Evolutionary conservation across 2,113 vertebrate genomes (phyloP), one percentile per base, ranked within the genome.

Genomic region (Mormoops blainvillei): DNA sequence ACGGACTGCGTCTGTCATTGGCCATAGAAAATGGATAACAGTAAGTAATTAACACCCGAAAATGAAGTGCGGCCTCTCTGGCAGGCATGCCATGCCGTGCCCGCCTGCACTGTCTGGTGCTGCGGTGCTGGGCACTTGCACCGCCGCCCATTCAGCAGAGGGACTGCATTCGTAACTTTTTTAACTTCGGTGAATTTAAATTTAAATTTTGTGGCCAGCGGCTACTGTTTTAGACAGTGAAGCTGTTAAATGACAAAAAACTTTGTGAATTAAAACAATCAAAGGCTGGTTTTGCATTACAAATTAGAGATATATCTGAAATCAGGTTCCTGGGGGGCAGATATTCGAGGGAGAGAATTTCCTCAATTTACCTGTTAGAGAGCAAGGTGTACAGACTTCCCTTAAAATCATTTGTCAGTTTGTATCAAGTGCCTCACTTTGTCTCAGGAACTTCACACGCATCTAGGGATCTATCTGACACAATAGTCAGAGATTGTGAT

Each of bases 41-140:
- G 7, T 3, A 31, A 28, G 26, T 26, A 7, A 31, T 2, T 2
- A 7, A 28, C 61, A 2, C 28, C 12, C 1, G 28, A 5, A 6
- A 11, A 1, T 0, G 11, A 13, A 15, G 28, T 14, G 26, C 61
- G 3, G 26, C 61, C 61, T 31, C 61, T 63, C 26, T 12, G 31
- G 12, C 61, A 63, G 61, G 7, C 24, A 8, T 4, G 56, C 28
- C 24, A n/a, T n/a, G n/a, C n/a, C 3, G 24, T 12, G 10, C 56
- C 56, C 3, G 56, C 1, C 24, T 9, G 56, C 56, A 4, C 56
- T 6, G n/a, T n/a, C n/a, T n/a, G n/a, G n/a, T n/a, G n/a, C n/a
- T n/a, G n/a, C n/a, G n/a, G 56, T 12, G 61, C 61, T 12, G 28
- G 11, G 63, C 1, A 0, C 15, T 1, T n/a, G 54, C 54, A 33